Base-by-base conservation (phyloP, 2,797 vertebrate genomes). In the Lutjanus argentimaculatus region DNA sequence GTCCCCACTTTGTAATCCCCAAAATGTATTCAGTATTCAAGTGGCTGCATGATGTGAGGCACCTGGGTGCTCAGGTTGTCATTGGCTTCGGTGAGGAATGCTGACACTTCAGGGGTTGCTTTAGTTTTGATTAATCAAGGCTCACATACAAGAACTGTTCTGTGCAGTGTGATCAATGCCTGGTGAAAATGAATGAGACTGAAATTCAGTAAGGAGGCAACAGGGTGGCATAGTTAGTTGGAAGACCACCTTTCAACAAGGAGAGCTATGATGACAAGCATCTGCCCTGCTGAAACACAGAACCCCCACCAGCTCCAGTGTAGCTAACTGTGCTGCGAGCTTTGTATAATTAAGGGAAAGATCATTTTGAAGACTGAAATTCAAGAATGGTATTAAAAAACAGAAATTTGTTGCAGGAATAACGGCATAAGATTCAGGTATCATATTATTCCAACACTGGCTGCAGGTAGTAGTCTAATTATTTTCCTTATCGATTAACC, bases 141-240 rank as follows among this genome's bases (percentile, higher is more conserved):
- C 51, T 21, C 56, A 72, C 74, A 36, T 36, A 61, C 43, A 51
- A 42, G 42, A 45, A 36, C 30, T 9, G 16, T 22, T 62, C 36
- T 69, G 65, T 49, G 57, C 58, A 16, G 17, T 62, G 71, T 25
- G 36, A 75, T 70, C 52, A 12, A 48, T 59, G 53, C 17, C 49
- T 11, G 42, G n/a, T 40, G 30, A 78, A 80, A 81, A 87, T 79
- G 14, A 79, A 84, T 66, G 52, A 52, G 59, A 59, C 16, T 65
- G 72, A 81, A 78, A 58, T 69, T 67, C n/a, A 56, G 58, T 72
- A 77, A 49, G 53, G 64, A 71, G 57, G 68, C 15, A 36, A 57
- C 64, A 57, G 42, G 48, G 68, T 55, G 36, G 43, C 52, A 46
- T 19, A 42, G 72, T 61, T n/a, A 30, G 65, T 40, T 42, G 12